A percentile compares a stretch with the other conserved stretches of the same genome.
Conservation (phyloP, 2,888 invertebrate genomes). For the Eupithecia abbreviata region DNA sequence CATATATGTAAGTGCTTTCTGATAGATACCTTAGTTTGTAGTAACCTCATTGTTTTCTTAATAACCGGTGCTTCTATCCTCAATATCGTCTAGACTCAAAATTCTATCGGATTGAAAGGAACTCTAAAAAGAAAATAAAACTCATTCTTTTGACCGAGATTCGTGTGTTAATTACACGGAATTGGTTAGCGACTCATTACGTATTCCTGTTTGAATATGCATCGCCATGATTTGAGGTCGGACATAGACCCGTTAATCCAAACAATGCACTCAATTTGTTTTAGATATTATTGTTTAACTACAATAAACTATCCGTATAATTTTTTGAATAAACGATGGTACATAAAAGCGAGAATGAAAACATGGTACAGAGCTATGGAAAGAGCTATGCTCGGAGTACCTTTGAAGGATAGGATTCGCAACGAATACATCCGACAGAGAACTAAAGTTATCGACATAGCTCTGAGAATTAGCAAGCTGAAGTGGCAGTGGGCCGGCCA, state of each 20-base stretch:
- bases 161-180: slow-evolving; percentile 44
- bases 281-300: background rate
- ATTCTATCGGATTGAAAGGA: background rate
- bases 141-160: slow-evolving; percentile 46
- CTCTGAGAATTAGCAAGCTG: too few relatives aligned
- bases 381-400: too few relatives aligned
- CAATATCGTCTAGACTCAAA: background rate
- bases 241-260: slow-evolving; percentile 36
- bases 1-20: too few relatives aligned
- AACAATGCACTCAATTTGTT: slow-evolving; percentile 21
- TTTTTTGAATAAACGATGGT: background rate
- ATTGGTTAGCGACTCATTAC: slow-evolving; percentile 39
- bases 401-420: too few relatives aligned
- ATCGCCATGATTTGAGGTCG: slow-evolving; percentile 31
- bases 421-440: too few relatives aligned
- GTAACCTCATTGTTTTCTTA: background rate
- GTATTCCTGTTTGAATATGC: slow-evolving; percentile 33
- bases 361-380: too few relatives aligned
- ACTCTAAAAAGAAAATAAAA: background rate
- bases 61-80: background rate
- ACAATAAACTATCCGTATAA: background rate
- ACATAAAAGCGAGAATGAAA: too few relatives aligned
- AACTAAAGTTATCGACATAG: too few relatives aligned
- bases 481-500: too few relatives aligned
- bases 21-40: background rate